Base-by-base conservation (phyloP, 92 coral and sea anemone species). In the Phenganax subtilis region DNA sequence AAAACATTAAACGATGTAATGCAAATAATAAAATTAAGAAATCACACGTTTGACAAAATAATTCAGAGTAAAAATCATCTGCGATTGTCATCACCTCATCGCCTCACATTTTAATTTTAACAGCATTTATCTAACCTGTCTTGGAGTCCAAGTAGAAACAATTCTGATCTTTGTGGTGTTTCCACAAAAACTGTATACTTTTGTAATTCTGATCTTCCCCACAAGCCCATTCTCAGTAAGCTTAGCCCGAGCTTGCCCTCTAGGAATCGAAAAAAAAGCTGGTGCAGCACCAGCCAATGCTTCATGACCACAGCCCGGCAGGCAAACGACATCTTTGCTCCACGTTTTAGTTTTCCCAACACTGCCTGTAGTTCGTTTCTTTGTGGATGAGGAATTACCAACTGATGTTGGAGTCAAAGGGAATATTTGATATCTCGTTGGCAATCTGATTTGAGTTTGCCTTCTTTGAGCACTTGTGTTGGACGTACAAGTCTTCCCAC, bases 281-380 rank as follows among this genome's bases (percentile, higher is more conserved):
- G 80, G 28, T 75, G 61, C 30, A 27, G 80, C 28, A 17, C 80
- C 64, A 12, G 80, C 15, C 44, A 31, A 17, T 55, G 55, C 80
- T 11, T 57, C 68, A 75, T 75, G 20, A 17, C 67, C 80, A 62
- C 31, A 62, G 12, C 60, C 51, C 4, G 67, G 66, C 57, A 75
- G 15, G 80, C 80, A 75, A 11, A 75, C 68, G 17, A 75, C 67
- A 75, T 75, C 80, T 56, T 75, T 75, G 80, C 80, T 55, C 80
- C 80, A 75, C 16, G 80, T 75, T 59, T 75, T 75, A 7, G 68
- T 75, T 75, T 55, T 54, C 30, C 80, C 80, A 75, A 75, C 67
- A 44, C 30, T n/a, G 37, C 80, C 80, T 0, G 80, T n/a, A n/a
- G 80, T 75, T 11, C 80, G 80, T 16, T 67, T 57, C 68, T 58